phyloP scores from a whole-genome alignment of 2,888 invertebrate species.

The Phragmatobia fuliginosa region DNA sequence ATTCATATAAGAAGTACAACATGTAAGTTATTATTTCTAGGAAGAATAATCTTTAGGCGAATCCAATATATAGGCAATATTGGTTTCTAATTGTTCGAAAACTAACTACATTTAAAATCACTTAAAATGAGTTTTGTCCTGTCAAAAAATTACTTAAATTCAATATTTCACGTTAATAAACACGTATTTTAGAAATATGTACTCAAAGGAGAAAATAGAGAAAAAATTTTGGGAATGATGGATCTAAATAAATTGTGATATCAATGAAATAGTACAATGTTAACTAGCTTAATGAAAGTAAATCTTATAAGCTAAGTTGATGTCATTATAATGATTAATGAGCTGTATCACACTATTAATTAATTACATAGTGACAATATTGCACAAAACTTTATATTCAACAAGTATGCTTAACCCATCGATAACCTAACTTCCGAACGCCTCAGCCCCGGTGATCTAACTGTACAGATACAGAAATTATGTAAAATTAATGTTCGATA shows the following conservation, averaged over 20 bases:
- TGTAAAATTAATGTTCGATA: constrained; percentile 34
- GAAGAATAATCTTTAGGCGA: not conserved
- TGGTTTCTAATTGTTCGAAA: too few relatives aligned
- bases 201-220: too few relatives aligned
- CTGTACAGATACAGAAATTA: constrained; percentile 26
- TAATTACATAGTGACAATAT: constrained; percentile 34
- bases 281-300: not conserved
- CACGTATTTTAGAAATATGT: too few relatives aligned
- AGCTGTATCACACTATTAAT: constrained; percentile 5
- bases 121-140: too few relatives aligned
- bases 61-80: too few relatives aligned
- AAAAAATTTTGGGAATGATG: too few relatives aligned
- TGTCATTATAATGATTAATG: not conserved
- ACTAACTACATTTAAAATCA: too few relatives aligned
- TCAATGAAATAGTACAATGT: not conserved
- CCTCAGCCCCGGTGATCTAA: constrained; percentile 36
- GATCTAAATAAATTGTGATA: too few relatives aligned
- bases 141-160: too few relatives aligned
- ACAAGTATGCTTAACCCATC: constrained; percentile 52
- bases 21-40: not conserved
- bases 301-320: not conserved
- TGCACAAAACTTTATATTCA: constrained; percentile 32
- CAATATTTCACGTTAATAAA: too few relatives aligned
- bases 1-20: constrained; percentile 2
- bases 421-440: constrained; percentile 62